Percentiles rank a stretch among this genome's conserved stretches.
Conservation (phyloP, 1,140 invertebrate genomes). For the Spodoptera frugiperda region DNA sequence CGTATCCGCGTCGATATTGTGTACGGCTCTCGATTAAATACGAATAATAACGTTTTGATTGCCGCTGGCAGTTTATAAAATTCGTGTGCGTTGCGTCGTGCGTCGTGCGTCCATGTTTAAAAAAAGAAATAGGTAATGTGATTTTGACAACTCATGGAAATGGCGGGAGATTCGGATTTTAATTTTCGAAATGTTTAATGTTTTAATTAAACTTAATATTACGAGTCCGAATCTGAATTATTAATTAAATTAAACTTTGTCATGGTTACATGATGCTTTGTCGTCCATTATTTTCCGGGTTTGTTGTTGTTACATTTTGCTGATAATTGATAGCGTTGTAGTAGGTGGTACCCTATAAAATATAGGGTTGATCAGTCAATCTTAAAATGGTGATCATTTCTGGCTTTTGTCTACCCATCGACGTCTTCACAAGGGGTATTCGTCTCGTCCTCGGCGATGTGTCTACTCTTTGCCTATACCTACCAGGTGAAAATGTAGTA, state of each 20-base stretch:
- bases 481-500: too few relatives aligned
- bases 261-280: not conserved
- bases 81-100: not conserved
- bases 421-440: too few relatives aligned
- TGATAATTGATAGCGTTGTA: too few relatives aligned
- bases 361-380: too few relatives aligned
- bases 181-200: not conserved
- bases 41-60: not conserved
- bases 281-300: not conserved
- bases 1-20: conserved; percentile 15
- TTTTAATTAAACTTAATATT: not conserved
- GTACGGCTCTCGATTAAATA: conserved; percentile 22
- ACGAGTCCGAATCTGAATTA: too few relatives aligned
- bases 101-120: not conserved
- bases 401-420: too few relatives aligned
- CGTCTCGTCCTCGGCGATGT: too few relatives aligned
- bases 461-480: too few relatives aligned
- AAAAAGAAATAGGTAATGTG: not conserved
- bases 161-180: not conserved
- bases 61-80: conserved; percentile 3
- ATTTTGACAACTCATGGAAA: not conserved
- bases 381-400: too few relatives aligned
- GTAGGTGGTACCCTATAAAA: too few relatives aligned
- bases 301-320: too few relatives aligned
- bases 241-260: too few relatives aligned